These are phyloP conservation scores for Botrylloides violaceus DNA, from an alignment of 23 tunicate genomes.

Conservation along the genomic window DNA sequence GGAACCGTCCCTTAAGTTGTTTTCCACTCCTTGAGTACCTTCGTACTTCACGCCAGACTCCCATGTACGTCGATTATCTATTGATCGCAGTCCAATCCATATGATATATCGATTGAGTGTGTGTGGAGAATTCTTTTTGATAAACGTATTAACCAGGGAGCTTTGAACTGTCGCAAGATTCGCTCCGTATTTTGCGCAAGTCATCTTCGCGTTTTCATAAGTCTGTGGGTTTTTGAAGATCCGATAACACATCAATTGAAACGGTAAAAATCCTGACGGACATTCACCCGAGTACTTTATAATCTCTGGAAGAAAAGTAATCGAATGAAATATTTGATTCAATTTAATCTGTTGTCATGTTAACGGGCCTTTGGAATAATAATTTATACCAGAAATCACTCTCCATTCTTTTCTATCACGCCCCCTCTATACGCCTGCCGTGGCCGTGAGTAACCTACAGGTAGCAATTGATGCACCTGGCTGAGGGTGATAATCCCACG, in stretches of 20 bases:
- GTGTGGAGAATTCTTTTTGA: neutral
- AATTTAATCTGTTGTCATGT: too few species aligned
- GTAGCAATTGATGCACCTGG: too few species aligned
- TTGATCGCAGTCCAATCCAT: neutral
- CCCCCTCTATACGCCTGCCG: too few species aligned
- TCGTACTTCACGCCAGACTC: neutral
- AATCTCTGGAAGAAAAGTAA: neutral
- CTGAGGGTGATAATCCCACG: too few species aligned
- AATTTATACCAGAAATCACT: neutral
- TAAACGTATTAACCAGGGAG: neutral
- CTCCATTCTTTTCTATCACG: too few species aligned
- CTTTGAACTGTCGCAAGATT: neutral
- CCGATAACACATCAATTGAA: neutral
- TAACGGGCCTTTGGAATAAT: too few species aligned
- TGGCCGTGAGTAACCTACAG: too few species aligned
- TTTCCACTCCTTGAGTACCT: neutral
- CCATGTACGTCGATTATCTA: neutral
- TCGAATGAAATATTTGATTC: too few species aligned
- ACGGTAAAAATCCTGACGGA: neutral
- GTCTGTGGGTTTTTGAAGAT: neutral
- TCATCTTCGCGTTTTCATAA: neutral
- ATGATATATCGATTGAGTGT: neutral
- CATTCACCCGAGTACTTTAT: neutral
- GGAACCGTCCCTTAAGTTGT: neutral
- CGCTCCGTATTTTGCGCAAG: neutral